Evolutionary conservation across 2,113 vertebrate species (phyloP).

Genomic region (Corythoichthys intestinalis): DNA sequence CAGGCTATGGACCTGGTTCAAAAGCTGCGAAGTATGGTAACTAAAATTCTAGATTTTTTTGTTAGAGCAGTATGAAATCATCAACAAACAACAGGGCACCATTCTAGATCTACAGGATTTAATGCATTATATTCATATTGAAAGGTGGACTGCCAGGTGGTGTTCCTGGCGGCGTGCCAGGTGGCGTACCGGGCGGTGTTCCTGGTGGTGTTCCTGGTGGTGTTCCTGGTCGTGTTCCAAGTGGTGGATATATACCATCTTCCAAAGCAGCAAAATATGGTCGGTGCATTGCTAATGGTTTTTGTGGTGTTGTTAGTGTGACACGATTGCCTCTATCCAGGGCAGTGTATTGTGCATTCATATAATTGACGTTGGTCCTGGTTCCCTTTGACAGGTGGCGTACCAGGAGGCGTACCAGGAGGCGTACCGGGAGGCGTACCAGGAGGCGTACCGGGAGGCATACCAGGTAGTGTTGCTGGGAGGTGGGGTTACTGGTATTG

Average conservation of each 20-base stretch:
- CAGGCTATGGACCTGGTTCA: slow-evolving; percentile 44
- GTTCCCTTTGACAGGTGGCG: too few relatives aligned
- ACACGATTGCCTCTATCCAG: background rate
- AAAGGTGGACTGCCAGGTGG: background rate
- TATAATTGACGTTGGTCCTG: background rate
- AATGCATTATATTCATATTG: background rate
- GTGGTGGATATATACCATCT: slow-evolving; percentile 9
- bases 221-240: background rate
- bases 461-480: too few relatives aligned
- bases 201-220: background rate
- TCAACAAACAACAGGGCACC: background rate
- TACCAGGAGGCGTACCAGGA: background rate
- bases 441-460: too few relatives aligned
- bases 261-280: slow-evolving; percentile 11
- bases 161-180: background rate
- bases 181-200: background rate
- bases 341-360: background rate
- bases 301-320: background rate
- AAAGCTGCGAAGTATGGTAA: slow-evolving; percentile 69
- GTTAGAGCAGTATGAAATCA: background rate
- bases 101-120: background rate
- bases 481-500: too few relatives aligned
- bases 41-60: background rate
- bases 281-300: background rate
- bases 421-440: too few relatives aligned